phyloP scores from a whole-genome alignment of 2,888 invertebrate species.

The Pyrgus malvae region DNA sequence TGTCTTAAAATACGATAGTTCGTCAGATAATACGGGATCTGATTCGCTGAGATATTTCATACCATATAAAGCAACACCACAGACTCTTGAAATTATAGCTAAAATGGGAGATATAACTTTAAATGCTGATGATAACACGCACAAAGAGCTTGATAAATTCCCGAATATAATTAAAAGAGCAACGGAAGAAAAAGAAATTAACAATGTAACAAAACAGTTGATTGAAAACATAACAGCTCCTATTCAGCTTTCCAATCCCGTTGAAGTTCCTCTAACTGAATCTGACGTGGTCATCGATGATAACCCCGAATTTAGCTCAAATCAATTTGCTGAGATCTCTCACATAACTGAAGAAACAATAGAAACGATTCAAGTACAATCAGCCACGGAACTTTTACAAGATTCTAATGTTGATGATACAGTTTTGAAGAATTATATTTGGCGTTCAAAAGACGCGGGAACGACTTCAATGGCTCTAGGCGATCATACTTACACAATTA shows the following conservation, averaged over 20 bases:
- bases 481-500: slow-evolving; percentile 46
- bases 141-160: background rate
- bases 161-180: background rate
- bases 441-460: slow-evolving; percentile 42
- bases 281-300: slow-evolving; percentile 33
- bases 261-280: slow-evolving; percentile 55
- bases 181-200: slow-evolving; percentile 48
- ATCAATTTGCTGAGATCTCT: slow-evolving; percentile 54
- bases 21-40: slow-evolving; percentile 14
- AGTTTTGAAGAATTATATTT: slow-evolving; percentile 47
- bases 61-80: background rate
- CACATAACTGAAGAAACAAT: slow-evolving; percentile 64
- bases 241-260: slow-evolving; percentile 65
- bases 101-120: slow-evolving; percentile 5
- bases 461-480: slow-evolving; percentile 28
- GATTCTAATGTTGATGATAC: slow-evolving; percentile 38
- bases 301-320: slow-evolving; percentile 41
- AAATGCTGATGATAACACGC: background rate
- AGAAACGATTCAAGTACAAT: slow-evolving; percentile 59
- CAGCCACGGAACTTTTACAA: slow-evolving; percentile 55
- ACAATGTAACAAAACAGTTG: slow-evolving; percentile 61
- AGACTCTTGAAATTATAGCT: background rate
- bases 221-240: slow-evolving; percentile 71
- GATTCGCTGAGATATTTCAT: slow-evolving; percentile 1
- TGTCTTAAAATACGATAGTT: slow-evolving; percentile 1